phyloP scores from a whole-genome alignment of 2,797 vertebrate species.

The Typhlichthys eigenmanni region DNA sequence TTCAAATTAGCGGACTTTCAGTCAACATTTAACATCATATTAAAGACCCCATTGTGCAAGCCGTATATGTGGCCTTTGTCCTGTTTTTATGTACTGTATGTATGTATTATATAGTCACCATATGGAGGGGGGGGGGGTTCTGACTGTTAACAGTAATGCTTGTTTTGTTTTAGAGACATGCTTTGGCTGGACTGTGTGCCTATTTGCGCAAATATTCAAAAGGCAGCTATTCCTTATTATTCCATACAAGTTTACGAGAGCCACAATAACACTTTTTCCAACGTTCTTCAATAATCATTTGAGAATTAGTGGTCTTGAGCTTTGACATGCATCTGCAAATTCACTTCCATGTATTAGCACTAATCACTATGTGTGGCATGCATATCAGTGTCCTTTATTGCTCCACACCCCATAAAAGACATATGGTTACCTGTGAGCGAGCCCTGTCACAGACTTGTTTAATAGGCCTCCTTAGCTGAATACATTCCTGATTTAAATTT shows the following conservation, averaged over 20 bases:
- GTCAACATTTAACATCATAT: too few species aligned
- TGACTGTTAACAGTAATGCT: too few species aligned
- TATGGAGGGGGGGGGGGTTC: too few species aligned
- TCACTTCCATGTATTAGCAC: slow-evolving; percentile 41
- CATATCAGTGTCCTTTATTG: slow-evolving; percentile 47
- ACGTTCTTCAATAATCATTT: slow-evolving; percentile 51
- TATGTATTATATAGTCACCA: too few species aligned
- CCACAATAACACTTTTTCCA: slow-evolving; percentile 39
- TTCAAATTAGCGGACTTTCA: too few species aligned
- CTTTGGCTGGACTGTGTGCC: slow-evolving; percentile 31
- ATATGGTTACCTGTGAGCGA: slow-evolving; percentile 46
- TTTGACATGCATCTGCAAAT: slow-evolving; percentile 57
- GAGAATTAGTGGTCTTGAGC: slow-evolving; percentile 46
- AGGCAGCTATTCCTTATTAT: slow-evolving; percentile 16
- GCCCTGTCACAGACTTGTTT: slow-evolving; percentile 30
- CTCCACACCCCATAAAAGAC: slow-evolving; percentile 59
- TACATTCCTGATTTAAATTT: slow-evolving; percentile 29
- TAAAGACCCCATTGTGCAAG: too few species aligned
- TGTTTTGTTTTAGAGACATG: too few species aligned
- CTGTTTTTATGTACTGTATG: too few species aligned
- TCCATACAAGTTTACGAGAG: slow-evolving; percentile 35
- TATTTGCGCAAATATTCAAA: slow-evolving; percentile 49
- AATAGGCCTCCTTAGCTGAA: slow-evolving; percentile 38
- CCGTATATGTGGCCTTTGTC: too few species aligned
- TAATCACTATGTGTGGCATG: slow-evolving; percentile 64